Evolutionary conservation across 2,888 invertebrate genomes (phyloP), one percentile per base, ranked within the genome.

Genomic region (Synergus japonicus): DNA sequence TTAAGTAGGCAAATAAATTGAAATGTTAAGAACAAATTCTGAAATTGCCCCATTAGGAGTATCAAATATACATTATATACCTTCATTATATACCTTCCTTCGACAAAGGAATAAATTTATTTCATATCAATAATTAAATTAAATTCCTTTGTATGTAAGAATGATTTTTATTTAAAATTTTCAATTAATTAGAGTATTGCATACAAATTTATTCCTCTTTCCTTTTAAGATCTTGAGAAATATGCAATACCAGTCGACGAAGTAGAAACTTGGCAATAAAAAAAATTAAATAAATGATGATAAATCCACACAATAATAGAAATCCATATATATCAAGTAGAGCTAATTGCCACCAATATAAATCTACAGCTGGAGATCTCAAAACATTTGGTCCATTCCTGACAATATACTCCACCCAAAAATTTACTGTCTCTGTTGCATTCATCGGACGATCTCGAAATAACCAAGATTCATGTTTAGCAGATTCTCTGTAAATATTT

Each of bases 321-420:
- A 67, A 67, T 67, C 67, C 67, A 54, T 77, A 66, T 15, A 77
- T 49, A 15, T 77, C 66, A 13, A 64, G 65, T 8, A 64, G 43
- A 4, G 65, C 79, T 8, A 85, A 22, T 76, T 90, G 86, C 90
- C 88, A 90, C 88, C 88, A 88, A 3, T 82, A 66, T 22, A 89
- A 80, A 7, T 87, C 78, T 1, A 83, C 76, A 0, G 86, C 84
- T 12, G 87, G 84, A 0, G 89, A 88, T 82, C 81, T 84, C 10
- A 90, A 78, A 1, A 81, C 78, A 77, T 88, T 63, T 2, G 80
- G 81, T 0, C 90, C 90, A 67, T 90, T 85, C 83, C 86, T 86
- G 60, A 88, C 85, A 29, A 90, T 84, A 76, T 89, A 90, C 82
- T 90, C 90, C 44, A 89, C 83, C 90, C 89, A 90, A 77, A 83